phyloP scores from a whole-genome alignment of 1,140 invertebrate genomes.

The Habropoda laboriosa region DNA sequence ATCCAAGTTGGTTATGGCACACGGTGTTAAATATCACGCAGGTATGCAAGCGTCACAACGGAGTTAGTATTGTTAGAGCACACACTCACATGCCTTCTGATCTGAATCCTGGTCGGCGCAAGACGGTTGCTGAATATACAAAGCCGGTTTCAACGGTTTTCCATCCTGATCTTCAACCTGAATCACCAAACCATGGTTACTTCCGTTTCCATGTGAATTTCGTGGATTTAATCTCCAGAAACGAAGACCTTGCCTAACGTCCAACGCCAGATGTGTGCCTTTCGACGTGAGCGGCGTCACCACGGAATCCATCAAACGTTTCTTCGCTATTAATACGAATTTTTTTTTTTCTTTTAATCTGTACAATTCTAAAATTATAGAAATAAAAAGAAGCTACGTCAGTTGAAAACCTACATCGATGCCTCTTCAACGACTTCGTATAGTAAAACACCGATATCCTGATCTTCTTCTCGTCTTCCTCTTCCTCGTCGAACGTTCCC shows the following conservation, averaged over 20 bases:
- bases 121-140: slow-evolving; percentile 82
- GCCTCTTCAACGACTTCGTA: slow-evolving; percentile 83
- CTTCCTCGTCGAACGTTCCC: slow-evolving; percentile 69
- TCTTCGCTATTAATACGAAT: slow-evolving; percentile 77
- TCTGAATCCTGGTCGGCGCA: slow-evolving; percentile 75
- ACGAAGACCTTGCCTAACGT: slow-evolving; percentile 74
- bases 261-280: slow-evolving; percentile 75
- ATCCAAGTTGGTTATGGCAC: slow-evolving; percentile 48
- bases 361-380: not conserved
- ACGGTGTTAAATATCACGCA: slow-evolving; percentile 63
- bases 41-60: slow-evolving; percentile 60
- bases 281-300: slow-evolving; percentile 78
- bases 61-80: slow-evolving; percentile 81
- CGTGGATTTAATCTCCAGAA: slow-evolving; percentile 72
- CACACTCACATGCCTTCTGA: slow-evolving; percentile 83
- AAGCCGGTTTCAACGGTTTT: slow-evolving; percentile 80
- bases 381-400: not conserved
- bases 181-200: slow-evolving; percentile 84
- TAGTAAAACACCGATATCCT: slow-evolving; percentile 85
- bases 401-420: slow-evolving; percentile 79
- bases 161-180: slow-evolving; percentile 86
- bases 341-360: not conserved
- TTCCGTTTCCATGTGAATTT: slow-evolving; percentile 73
- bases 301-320: slow-evolving; percentile 82
- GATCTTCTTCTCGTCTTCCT: slow-evolving; percentile 83